Base-by-base conservation (phyloP, 1,140 invertebrate genomes). In the Drosophila yakuba region DNA sequence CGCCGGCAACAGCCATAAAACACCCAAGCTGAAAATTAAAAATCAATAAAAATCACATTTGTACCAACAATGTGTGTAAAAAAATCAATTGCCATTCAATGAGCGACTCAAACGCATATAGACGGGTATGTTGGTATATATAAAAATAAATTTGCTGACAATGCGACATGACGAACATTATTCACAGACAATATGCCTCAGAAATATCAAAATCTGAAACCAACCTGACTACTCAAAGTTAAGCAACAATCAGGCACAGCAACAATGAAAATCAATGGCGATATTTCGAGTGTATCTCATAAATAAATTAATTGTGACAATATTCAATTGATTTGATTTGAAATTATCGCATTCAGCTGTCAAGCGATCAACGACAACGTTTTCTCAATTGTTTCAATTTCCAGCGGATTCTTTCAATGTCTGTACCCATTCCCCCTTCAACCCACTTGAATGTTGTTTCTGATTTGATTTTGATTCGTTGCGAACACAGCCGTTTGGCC, bases 241-340 rank as follows among this genome's bases (percentile, higher is more conserved):
- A 41, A 14, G 64, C 41, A 25, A 57, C 63, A 67, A 32, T 62
- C 51, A 35, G 51, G n/a, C 15, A 6, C 47, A 32, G 23, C 20
- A 32, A 56, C 63, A 66, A 66, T 66, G 36, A 32, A 51, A 67
- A 67, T 63, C 64, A 67, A 50, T 66, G 61, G 60, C 38, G 47
- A 52, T 68, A 68, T 58, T 71, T 72, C 64, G 74, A 77, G 74
- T 77, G 71, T 80, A 74, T 89, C 84, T 83, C 56, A 69, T 84
- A 78, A 84, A 88, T 80, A 84, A 88, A 88, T 88, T 88, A 88
- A 89, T 88, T 89, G 84, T 84, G 84, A 84, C 84, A 89, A 89
- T 84, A 89, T 80, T 89, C 84, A 88, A 88, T 89, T 89, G 84
- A 88, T 89, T 89, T 84, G 84, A 88, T 88, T 88, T 77, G 62